phyloP scores from a whole-genome alignment of 2,113 vertebrate genomes.

The Hucho hucho region DNA sequence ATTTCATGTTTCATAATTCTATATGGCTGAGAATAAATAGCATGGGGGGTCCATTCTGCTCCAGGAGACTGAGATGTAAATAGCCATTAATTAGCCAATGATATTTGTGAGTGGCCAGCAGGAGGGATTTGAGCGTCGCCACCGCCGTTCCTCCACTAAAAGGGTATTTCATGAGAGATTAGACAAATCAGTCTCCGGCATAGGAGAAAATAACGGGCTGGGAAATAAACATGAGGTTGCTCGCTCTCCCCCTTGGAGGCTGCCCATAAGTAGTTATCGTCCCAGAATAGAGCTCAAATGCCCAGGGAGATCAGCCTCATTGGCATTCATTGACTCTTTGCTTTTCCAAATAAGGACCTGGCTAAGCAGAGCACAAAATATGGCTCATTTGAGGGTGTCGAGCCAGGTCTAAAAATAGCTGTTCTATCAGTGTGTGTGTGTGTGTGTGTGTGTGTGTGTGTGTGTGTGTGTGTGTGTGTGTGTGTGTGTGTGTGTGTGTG shows the following conservation, averaged over 20 bases:
- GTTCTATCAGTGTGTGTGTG: too few species aligned
- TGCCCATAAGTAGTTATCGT: constrained; percentile 62
- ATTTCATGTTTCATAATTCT: constrained; percentile 10
- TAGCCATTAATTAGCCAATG: constrained; percentile 64
- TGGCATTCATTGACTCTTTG: constrained; percentile 51
- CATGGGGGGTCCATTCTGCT: constrained; percentile 31
- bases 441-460: too few species aligned
- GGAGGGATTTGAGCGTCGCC: constrained; percentile 57
- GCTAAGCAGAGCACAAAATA: constrained; percentile 28
- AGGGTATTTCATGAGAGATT: constrained; percentile 55
- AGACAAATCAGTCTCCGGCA: constrained; percentile 60
- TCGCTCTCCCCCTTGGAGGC: constrained; percentile 32
- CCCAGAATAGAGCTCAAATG: constrained; percentile 55
- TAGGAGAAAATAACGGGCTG: constrained; percentile 61
- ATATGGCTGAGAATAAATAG: constrained; percentile 29
- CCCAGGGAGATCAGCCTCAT: constrained; percentile 32
- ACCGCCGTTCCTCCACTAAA: constrained; percentile 47
- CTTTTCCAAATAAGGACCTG: constrained; percentile 48
- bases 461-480: too few species aligned
- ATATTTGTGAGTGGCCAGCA: constrained; percentile 64
- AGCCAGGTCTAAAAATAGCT: constrained; percentile 7
- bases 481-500: too few species aligned
- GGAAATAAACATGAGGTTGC: constrained; percentile 63
- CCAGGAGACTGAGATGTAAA: constrained; percentile 49
- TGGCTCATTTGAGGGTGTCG: constrained; percentile 12